These are phyloP conservation scores for Kryptopterus vitreolus DNA, from an alignment of 2,797 vertebrate genomes.

Conservation along the genomic window DNA sequence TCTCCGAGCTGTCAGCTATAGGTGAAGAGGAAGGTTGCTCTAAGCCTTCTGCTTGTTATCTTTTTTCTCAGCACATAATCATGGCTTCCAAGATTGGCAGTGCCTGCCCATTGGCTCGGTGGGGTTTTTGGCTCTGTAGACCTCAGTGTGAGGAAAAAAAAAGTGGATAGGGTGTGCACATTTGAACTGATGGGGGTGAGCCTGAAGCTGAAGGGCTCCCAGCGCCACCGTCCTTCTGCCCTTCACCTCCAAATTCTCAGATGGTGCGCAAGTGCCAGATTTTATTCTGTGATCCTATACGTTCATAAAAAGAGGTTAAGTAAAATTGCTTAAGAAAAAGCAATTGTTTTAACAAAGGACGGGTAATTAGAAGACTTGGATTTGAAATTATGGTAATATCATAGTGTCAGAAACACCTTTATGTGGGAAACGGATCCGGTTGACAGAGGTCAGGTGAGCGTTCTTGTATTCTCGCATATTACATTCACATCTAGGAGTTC, in stretches of 20 bases:
- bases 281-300: not conserved
- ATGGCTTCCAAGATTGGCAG: constrained; percentile 29
- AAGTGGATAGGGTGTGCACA: not conserved
- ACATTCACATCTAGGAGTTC: constrained; percentile 30
- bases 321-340: no score
- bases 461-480: not conserved
- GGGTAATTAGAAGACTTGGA: constrained; percentile 18
- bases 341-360: no score
- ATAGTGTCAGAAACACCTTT: constrained; percentile 20
- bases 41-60: constrained; percentile 35
- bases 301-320: not conserved
- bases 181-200: not conserved
- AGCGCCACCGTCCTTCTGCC: not conserved
- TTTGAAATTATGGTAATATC: constrained; percentile 32
- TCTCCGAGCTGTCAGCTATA: constrained; percentile 24
- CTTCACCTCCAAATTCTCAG: not conserved
- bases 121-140: constrained; percentile 2
- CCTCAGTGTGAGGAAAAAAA: constrained; percentile 39
- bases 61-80: constrained; percentile 49
- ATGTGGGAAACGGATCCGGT: constrained; percentile 22
- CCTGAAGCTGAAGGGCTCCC: not conserved
- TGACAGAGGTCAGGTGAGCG: constrained; percentile 29
- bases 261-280: not conserved
- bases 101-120: not conserved
- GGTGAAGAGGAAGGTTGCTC: constrained; percentile 29